A percentile compares a stretch with the other conserved stretches of the same genome.
Conservation (phyloP, 2,113 vertebrate genomes). For the Delphinapterus leucas region DNA sequence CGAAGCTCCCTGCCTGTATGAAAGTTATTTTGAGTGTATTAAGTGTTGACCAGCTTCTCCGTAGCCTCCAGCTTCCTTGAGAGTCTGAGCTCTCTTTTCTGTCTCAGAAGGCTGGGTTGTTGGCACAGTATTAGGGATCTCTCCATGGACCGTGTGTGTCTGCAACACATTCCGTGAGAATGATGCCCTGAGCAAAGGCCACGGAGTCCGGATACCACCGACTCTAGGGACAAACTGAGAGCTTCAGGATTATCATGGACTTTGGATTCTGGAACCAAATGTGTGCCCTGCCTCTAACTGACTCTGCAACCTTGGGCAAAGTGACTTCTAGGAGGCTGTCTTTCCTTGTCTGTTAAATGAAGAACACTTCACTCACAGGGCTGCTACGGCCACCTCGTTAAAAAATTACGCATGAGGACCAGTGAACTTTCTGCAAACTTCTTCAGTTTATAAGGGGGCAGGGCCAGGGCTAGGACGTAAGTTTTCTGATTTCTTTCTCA, state of each 20-base stretch:
- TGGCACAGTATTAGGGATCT: background rate
- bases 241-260: background rate
- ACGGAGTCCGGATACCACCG: accelerated
- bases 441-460: accelerated
- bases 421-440: background rate
- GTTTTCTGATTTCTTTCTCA: background rate
- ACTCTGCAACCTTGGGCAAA: background rate
- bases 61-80: background rate
- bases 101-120: background rate
- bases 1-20: background rate
- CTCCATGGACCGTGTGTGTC: background rate
- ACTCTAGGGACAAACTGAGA: too few species aligned
- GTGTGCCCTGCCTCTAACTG: background rate
- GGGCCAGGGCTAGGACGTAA: too few species aligned
- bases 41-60: background rate
- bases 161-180: background rate
- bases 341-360: background rate
- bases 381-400: background rate
- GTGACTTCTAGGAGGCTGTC: background rate
- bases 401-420: background rate
- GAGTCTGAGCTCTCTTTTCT: background rate
- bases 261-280: background rate
- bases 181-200: background rate
- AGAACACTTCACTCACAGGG: background rate
- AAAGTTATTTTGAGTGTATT: background rate